These are phyloP conservation scores for Pristionchus entomophagus DNA, from an alignment of 2,888 invertebrate species.

Conservation along the genomic window DNA sequence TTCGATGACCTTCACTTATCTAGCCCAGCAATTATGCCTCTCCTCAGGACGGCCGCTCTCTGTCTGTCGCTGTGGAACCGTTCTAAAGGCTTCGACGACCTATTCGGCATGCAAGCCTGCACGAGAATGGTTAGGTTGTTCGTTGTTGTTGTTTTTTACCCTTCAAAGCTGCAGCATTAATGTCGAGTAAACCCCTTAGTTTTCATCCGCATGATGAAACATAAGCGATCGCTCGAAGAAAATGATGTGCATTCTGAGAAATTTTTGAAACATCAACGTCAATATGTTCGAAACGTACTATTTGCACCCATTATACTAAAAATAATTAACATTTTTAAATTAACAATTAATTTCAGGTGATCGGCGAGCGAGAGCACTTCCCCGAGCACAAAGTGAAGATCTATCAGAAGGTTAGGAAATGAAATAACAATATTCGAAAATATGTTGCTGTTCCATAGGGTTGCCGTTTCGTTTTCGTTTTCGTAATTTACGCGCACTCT, in stretches of 20 bases:
- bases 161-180: too few species aligned
- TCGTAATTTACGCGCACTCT: too few species aligned
- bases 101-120: conserved; percentile 26
- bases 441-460: too few species aligned
- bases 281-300: not conserved
- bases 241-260: too few species aligned
- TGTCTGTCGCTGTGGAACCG: conserved; percentile 19
- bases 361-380: not conserved
- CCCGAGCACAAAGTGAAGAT: conserved; percentile 26
- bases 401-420: not conserved
- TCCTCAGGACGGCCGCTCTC: not conserved
- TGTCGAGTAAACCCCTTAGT: too few species aligned
- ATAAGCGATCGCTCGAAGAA: too few species aligned
- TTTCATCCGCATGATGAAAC: too few species aligned
- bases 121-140: conserved; percentile 15
- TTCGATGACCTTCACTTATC: too few species aligned
- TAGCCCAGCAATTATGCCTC: too few species aligned
- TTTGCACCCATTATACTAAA: too few species aligned
- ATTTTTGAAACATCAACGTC: too few species aligned
- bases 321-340: not conserved
- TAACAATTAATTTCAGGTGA: not conserved
- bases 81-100: not conserved
- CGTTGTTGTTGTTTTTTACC: not conserved
- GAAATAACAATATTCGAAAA: not conserved
- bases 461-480: too few species aligned